Evolutionary conservation across 37 sponge, comb jelly and placozoan genomes (phyloP).

Genomic region (Geodia barretti): DNA sequence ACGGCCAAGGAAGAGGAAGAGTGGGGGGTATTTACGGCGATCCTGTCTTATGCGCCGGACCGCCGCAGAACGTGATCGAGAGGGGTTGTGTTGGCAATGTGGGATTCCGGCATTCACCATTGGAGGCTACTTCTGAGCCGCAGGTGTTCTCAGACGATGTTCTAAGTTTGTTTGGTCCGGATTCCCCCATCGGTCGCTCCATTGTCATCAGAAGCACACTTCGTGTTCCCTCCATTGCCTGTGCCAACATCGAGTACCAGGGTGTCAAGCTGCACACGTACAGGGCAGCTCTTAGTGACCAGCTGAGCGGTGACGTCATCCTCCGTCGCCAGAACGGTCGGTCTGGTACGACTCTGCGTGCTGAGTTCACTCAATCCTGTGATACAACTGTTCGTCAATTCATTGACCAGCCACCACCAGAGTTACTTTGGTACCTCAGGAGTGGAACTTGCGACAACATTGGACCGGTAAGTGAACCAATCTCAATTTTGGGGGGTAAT

Average conservation of each 20-base stretch:
- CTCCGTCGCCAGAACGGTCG: slow-evolving; percentile 5
- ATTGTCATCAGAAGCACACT: slow-evolving; percentile 34
- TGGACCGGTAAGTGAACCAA: not conserved
- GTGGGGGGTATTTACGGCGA: slow-evolving; percentile 48
- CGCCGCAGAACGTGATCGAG: not conserved
- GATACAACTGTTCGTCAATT: not conserved
- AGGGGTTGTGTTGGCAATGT: slow-evolving; percentile 56
- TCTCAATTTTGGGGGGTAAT: not conserved
- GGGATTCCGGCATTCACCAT: not conserved
- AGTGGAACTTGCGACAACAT: not conserved
- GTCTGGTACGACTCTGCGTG: slow-evolving; percentile 35
- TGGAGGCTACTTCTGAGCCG: not conserved
- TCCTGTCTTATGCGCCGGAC: not conserved
- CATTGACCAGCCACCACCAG: not conserved
- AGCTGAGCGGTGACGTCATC: slow-evolving; percentile 58
- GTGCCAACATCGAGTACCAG: slow-evolving; percentile 64
- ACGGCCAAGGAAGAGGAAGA: not conserved
- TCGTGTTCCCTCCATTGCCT: slow-evolving; percentile 16
- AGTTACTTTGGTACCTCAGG: not conserved
- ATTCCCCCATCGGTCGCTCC: slow-evolving; percentile 57
- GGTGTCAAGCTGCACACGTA: slow-evolving; percentile 3
- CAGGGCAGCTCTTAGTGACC: slow-evolving; percentile 24
- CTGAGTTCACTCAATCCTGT: slow-evolving; percentile 13
- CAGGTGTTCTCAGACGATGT: slow-evolving; percentile 36
- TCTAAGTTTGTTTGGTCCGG: slow-evolving; percentile 31